Percentiles rank a stretch among this genome's conserved stretches.
phyloP scores from a whole-genome alignment of 1,140 invertebrate genomes.

The Hyles euphorbiae region DNA sequence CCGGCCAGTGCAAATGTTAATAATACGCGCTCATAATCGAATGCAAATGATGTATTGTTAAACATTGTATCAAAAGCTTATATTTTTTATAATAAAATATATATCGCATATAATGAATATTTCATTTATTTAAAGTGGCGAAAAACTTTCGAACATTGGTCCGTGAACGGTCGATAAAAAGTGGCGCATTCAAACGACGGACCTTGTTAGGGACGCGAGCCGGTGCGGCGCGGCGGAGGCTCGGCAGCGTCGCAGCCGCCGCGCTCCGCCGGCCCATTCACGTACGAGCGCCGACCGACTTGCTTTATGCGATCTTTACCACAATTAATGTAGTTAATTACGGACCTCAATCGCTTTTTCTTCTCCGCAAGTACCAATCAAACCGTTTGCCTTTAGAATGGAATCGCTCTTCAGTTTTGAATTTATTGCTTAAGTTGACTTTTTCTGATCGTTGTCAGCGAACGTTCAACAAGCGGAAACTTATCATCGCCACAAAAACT shows the following conservation, averaged over 20 bases:
- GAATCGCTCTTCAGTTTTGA: too few relatives aligned
- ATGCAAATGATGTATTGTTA: constrained; percentile 16
- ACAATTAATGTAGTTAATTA: constrained; percentile 3
- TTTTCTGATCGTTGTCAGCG: too few relatives aligned
- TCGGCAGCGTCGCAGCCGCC: not conserved
- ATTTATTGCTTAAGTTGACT: too few relatives aligned
- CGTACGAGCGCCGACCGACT: not conserved
- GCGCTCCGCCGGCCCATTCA: constrained; percentile 3
- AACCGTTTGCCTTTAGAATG: too few relatives aligned
- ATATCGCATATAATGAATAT: constrained; percentile 44
- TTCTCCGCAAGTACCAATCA: too few relatives aligned
- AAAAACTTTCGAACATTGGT: constrained; percentile 34
- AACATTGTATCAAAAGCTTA: constrained; percentile 9
- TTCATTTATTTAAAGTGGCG: constrained; percentile 56
- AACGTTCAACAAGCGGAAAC: too few relatives aligned
- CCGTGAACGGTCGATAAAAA: constrained; percentile 36
- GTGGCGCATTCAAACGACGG: constrained; percentile 41
- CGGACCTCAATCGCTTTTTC: not conserved
- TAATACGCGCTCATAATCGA: constrained; percentile 2
- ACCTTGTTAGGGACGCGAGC: constrained; percentile 15
- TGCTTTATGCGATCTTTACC: not conserved
- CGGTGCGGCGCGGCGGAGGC: not conserved
- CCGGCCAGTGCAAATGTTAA: too few relatives aligned
- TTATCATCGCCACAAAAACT: too few relatives aligned
- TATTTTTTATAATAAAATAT: not conserved